phyloP scores from a whole-genome alignment of 2,888 invertebrate genomes.

The Drosophila merina region DNA sequence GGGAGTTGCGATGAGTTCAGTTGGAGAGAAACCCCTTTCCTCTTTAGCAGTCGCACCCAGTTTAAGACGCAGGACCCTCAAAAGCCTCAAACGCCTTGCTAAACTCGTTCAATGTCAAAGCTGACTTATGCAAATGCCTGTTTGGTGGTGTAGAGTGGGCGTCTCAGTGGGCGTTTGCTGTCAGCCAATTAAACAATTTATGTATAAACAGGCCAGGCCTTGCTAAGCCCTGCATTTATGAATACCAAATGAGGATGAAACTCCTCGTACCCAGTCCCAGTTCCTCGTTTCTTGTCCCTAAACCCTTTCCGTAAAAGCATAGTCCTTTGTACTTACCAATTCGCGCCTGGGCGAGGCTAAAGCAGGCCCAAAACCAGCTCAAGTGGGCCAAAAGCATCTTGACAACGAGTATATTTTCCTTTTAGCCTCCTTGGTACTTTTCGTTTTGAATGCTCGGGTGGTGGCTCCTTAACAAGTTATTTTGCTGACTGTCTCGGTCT shows the following conservation, averaged over 20 bases:
- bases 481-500: conserved; percentile 54
- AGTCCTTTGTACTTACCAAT: conserved; percentile 78
- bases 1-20: conserved; percentile 27
- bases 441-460: conserved; percentile 29
- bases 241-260: conserved; percentile 66
- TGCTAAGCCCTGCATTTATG: conserved; percentile 69
- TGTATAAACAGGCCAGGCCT: conserved; percentile 57
- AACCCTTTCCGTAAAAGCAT: conserved; percentile 1
- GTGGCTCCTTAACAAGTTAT: not conserved
- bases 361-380: conserved; percentile 60
- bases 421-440: conserved; percentile 54
- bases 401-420: conserved; percentile 26
- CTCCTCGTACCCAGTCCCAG: too few relatives aligned
- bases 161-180: conserved; percentile 2
- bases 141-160: conserved; percentile 11
- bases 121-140: conserved; percentile 76
- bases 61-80: not conserved
- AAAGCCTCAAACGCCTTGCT: conserved; percentile 52
- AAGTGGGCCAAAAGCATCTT: conserved; percentile 55
- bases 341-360: conserved; percentile 79
- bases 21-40: too few relatives aligned
- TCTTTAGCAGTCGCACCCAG: too few relatives aligned
- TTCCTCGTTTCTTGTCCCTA: not conserved
- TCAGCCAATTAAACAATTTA: conserved; percentile 78
- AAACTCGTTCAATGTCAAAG: conserved; percentile 74